Evolutionary conservation across 2,113 vertebrate species (phyloP), one percentile per base, ranked within the genome.

Genomic region (Pygathrix nemaeus): DNA sequence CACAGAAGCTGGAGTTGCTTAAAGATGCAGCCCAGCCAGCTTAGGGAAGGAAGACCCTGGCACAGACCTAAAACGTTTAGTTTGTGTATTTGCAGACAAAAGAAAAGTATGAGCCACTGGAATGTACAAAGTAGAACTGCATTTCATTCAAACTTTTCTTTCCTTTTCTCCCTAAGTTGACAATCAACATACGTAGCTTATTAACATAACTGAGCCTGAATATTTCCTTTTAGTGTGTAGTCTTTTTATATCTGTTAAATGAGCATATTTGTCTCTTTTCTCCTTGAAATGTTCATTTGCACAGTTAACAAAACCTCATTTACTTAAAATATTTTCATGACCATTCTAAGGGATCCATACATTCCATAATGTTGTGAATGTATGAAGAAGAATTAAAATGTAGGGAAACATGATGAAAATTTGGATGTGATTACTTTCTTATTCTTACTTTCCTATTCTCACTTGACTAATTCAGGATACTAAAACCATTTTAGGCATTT

Each of bases 181-280:
- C 84, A 98, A 89, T 73, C 68, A 92, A 96, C 98, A 98, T 97
- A 78, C 96, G 96, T 8, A 94, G 98, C 93, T 25, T 98, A 98
- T 98, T 98, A 98, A 85, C 1, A 0, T 80, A 85, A 76, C 96
- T 94, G 57, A 61, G 32, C 80, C 94, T 0, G 83, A 52, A 96
- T 13, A 96, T 68, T 97, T 35, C 96, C 94, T 94, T 57, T 89
- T 94, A 80, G 97, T 96, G 97, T 95, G 93, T 96, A 98, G 80
- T 64, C 91, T 97, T 97, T 98, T 97, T 94, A 83, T 78, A 38
- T 82, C 82, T 23, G 75, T 61, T 66, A 94, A 97, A 78, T 45
- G 96, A 95, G 97, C 25, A 70, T 88, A 96, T 88, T 94, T 97
- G 94, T 98, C 97, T 70, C 90, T 70, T 83, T 11, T 11, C 78